A percentile compares a stretch with the other conserved stretches of the same genome.
Evolutionary conservation across 2,113 vertebrate species (phyloP).

Genomic region (Cephalopterus ornatus): DNA sequence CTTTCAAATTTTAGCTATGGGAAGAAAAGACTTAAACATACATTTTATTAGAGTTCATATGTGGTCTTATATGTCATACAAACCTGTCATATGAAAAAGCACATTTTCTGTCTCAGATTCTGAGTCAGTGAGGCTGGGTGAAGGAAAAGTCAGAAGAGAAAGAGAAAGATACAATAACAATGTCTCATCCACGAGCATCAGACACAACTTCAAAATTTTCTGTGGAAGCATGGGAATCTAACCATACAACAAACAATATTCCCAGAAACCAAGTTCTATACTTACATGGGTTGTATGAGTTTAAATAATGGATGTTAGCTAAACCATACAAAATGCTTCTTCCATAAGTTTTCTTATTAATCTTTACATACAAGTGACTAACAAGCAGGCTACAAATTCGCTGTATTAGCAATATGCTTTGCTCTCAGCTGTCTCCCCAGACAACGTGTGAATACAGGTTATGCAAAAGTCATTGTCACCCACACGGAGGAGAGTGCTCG

Average conservation of each 20-base stretch:
- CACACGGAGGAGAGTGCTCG: not conserved
- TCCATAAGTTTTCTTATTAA: not conserved
- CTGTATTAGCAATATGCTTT: not conserved
- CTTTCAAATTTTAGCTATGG: not conserved
- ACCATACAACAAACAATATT: not conserved
- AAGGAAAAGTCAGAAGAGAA: not conserved
- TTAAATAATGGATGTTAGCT: not conserved
- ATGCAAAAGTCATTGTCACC: not conserved
- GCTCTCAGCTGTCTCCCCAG: not conserved
- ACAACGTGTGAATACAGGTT: not conserved
- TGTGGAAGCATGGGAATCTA: not conserved
- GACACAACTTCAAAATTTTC: not conserved
- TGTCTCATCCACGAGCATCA: not conserved
- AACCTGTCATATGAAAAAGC: not conserved
- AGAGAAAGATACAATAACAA: rapidly evolving
- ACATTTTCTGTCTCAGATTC: not conserved
- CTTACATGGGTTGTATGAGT: rapidly evolving
- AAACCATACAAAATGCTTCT: not conserved
- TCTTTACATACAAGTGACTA: not conserved
- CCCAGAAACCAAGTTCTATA: not conserved
- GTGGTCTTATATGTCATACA: not conserved
- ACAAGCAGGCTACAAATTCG: not conserved
- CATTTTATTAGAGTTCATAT: not conserved
- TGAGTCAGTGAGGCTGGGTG: not conserved
- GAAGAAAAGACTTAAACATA: not conserved